phyloP scores from a whole-genome alignment of 2,113 vertebrate genomes.

The Bambusicola thoracicus region DNA sequence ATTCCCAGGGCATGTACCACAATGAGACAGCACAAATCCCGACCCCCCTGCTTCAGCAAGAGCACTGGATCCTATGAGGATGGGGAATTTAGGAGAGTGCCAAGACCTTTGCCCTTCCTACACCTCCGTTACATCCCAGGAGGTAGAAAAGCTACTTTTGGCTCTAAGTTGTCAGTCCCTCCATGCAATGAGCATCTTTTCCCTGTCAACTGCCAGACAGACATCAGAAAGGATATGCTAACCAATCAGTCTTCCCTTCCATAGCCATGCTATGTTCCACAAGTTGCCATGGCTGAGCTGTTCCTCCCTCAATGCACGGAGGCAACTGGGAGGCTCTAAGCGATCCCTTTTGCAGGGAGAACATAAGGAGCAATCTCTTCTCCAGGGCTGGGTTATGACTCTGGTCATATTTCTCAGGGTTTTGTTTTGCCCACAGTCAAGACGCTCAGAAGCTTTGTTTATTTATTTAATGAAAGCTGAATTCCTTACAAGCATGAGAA shows the following conservation, averaged over 20 bases:
- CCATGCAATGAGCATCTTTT: not conserved
- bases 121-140: not conserved
- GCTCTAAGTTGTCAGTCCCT: not conserved
- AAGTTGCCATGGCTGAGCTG: rapidly evolving
- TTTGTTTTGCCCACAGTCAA: not conserved
- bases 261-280: rapidly evolving
- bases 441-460: not conserved
- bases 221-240: not conserved
- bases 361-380: not conserved
- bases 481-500: not conserved
- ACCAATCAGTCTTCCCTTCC: not conserved
- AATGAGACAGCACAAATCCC: rapidly evolving
- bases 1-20: rapidly evolving
- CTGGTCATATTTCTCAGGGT: not conserved
- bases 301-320: not conserved
- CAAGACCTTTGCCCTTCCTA: not conserved
- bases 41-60: not conserved
- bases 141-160: no score
- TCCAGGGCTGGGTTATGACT: not conserved
- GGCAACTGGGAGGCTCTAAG: not conserved
- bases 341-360: not conserved
- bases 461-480: not conserved
- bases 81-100: not conserved
- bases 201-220: not conserved
- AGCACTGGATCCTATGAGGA: not conserved